Base-by-base conservation (phyloP, 2,113 vertebrate species). In the Centropus unirufus region DNA sequence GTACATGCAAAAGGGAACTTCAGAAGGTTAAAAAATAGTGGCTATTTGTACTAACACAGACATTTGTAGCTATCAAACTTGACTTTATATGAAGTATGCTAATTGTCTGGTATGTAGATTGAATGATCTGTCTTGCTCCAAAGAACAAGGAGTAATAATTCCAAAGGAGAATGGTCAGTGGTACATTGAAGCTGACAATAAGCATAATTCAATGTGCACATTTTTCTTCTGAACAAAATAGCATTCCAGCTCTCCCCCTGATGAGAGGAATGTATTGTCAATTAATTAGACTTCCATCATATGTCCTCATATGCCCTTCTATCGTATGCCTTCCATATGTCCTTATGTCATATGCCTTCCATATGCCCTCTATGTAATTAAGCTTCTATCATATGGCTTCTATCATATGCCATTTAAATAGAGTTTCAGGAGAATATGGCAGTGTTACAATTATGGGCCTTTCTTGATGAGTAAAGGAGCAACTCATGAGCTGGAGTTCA, bases 261-360 rank as follows among this genome's bases (percentile, higher is more conserved):
- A 96, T 88, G 94, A 96, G 92, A 97, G 91, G 87, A 84, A 84
- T 91, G 89, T 93, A 96, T 97, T 96, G 96, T 96, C 95, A 94
- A 92, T 96, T 97, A 97, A 97, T 97, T 97, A 97, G 93, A 83
- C 89, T 94, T 73, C 95, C 94, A 93, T 97, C 96, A 96, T 97
- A 95, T 96, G 96, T 97, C 97, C 96, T 96, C 93, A 26, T 83
- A 93, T 95, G 96, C 96, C 96, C 97, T 95, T 94, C 94, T 86
- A 95, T 96, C 96, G 66, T 96, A 97, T 97, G 95, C 90, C 92
- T 94, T 97, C 97, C 97, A 97, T 97, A 97, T 97, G 96, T 97
- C 95, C 96, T 73, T 24, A 40, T 95, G 93, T 96, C 93, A 94
- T 95, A 97, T 97, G 96, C 95, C 97, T 97, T 92, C 95, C 97